Conservation (phyloP, 1,140 invertebrate genomes). For the Megathymus violae region DNA sequence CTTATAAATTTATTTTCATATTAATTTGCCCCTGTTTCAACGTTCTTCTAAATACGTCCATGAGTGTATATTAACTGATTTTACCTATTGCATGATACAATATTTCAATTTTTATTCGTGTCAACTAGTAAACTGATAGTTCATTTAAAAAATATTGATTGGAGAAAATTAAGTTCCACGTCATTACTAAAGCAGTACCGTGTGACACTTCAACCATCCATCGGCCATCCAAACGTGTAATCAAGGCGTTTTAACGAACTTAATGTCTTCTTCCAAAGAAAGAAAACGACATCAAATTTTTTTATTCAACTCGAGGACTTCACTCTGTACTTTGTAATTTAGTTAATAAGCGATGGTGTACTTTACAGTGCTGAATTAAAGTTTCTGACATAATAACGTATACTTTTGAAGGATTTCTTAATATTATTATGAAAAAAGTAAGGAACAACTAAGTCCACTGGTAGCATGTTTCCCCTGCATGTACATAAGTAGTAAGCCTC, state of each 20-base stretch:
- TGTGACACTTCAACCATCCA: not conserved
- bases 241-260: not conserved
- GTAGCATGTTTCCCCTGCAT: too few species aligned
- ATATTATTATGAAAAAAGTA: too few species aligned
- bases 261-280: constrained; percentile 4
- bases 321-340: not conserved
- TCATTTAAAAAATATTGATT: not conserved
- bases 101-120: not conserved
- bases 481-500: too few species aligned
- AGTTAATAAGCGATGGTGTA: not conserved
- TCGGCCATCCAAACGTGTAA: not conserved
- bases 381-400: not conserved
- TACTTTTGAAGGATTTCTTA: not conserved
- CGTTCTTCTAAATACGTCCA: too few species aligned
- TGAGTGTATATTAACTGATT: too few species aligned
- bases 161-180: not conserved
- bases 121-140: not conserved
- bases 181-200: not conserved
- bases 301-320: not conserved
- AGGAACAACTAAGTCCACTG: too few species aligned
- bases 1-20: too few species aligned
- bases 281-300: not conserved
- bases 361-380: not conserved
- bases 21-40: too few species aligned
- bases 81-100: not conserved